A percentile compares a stretch with the other conserved stretches of the same genome.
These are phyloP conservation scores for Pedetes capensis DNA, from an alignment of 2,113 vertebrate genomes.

Conservation along the genomic window DNA sequence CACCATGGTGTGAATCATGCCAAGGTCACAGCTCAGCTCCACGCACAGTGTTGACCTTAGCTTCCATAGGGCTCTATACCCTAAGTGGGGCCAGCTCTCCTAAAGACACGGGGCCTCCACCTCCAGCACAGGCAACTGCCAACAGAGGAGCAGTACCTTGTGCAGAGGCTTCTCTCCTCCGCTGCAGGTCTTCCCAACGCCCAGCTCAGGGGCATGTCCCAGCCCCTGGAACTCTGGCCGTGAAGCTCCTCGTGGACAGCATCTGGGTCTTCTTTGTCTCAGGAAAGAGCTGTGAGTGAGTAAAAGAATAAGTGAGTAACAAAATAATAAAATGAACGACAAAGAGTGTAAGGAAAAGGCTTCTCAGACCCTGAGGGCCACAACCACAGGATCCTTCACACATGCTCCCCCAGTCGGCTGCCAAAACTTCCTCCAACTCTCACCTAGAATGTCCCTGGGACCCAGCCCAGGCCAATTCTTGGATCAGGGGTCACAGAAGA, in stretches of 20 bases:
- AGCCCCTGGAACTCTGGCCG: neutral
- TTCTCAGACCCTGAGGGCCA: neutral
- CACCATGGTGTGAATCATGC: neutral
- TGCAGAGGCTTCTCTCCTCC: neutral
- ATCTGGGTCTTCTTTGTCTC: neutral
- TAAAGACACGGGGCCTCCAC: neutral
- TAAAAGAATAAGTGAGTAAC: neutral
- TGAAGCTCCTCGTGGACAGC: neutral
- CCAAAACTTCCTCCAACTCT: neutral
- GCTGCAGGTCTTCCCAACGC: neutral
- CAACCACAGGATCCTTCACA: neutral
- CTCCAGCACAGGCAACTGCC: neutral
- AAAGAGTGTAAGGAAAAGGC: neutral
- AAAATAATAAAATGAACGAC: neutral
- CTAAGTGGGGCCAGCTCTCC: neutral
- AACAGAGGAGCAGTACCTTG: neutral
- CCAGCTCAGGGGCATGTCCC: neutral
- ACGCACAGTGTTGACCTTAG: neutral
- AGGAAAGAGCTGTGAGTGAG: neutral
- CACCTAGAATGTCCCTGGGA: neutral
- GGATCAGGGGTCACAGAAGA: neutral
- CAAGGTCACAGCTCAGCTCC: neutral
- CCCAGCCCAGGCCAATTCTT: neutral
- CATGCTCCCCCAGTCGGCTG: neutral
- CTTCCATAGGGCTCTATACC: neutral